Conservation (phyloP, 2,797 vertebrate genomes). For the Dendrocincla tyrannina region DNA sequence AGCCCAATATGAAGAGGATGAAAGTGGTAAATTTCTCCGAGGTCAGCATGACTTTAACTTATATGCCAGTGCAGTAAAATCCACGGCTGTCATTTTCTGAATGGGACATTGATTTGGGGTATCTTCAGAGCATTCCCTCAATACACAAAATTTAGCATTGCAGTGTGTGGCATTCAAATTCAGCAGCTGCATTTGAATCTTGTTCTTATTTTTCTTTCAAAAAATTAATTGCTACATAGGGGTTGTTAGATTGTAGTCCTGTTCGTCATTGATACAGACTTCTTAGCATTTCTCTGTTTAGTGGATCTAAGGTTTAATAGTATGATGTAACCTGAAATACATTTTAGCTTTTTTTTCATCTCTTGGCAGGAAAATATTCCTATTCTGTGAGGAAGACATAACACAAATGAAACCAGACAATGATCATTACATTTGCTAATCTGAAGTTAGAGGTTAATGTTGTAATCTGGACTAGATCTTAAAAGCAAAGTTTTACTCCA, state of each 20-base stretch:
- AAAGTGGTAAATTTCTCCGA: not conserved
- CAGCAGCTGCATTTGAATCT: not conserved
- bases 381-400: constrained; percentile 40
- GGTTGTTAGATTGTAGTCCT: not conserved
- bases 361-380: constrained; percentile 31
- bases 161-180: not conserved
- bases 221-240: not conserved
- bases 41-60: not conserved
- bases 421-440: constrained; percentile 26
- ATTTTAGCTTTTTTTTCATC: constrained; percentile 6
- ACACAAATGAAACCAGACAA: constrained; percentile 22
- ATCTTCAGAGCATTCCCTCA: not conserved
- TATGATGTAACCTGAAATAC: constrained; percentile 44
- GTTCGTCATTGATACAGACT: not conserved
- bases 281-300: constrained; percentile 21
- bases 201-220: not conserved
- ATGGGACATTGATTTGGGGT: not conserved
- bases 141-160: not conserved
- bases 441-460: constrained; percentile 37
- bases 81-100: not conserved
- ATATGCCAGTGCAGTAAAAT: not conserved
- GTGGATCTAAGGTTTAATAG: constrained; percentile 20
- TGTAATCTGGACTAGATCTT: not conserved
- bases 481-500: not conserved
- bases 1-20: not conserved